These are phyloP conservation scores for Salticus scenicus DNA, from an alignment of 2,888 invertebrate genomes.

Conservation along the genomic window DNA sequence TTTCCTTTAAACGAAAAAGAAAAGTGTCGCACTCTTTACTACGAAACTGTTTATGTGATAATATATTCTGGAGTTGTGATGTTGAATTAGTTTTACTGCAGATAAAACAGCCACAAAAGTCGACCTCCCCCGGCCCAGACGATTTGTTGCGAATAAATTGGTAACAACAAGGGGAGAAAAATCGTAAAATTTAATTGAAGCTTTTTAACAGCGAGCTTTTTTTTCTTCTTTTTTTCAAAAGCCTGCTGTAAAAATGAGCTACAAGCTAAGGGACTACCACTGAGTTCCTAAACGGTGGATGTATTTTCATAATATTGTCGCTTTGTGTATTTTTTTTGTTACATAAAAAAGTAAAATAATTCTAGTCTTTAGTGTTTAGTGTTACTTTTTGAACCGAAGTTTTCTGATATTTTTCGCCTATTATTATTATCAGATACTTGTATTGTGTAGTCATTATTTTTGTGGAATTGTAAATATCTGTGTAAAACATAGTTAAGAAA, in stretches of 20 bases:
- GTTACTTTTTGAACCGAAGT: too few relatives aligned
- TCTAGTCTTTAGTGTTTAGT: too few relatives aligned
- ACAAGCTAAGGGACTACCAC: not conserved
- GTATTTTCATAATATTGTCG: not conserved
- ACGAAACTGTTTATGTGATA: too few relatives aligned
- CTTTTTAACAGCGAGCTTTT: constrained; percentile 21
- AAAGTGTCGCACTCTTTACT: too few relatives aligned
- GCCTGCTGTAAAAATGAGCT: constrained; percentile 33
- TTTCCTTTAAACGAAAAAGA: too few relatives aligned
- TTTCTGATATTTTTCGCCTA: too few relatives aligned
- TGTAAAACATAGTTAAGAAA: too few relatives aligned
- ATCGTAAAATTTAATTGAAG: constrained; percentile 65
- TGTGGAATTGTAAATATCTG: too few relatives aligned
- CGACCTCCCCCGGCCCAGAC: constrained; percentile 43
- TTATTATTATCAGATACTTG: too few relatives aligned
- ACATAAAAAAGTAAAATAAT: too few relatives aligned
- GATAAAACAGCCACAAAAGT: constrained; percentile 62
- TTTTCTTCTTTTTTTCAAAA: not conserved
- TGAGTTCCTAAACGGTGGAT: not conserved
- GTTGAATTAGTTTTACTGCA: constrained; percentile 65
- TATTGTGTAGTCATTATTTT: too few relatives aligned
- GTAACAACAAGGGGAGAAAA: constrained; percentile 16
- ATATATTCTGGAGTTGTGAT: constrained; percentile 54
- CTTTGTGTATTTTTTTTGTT: not conserved
- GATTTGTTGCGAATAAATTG: constrained; percentile 54